Percentiles rank a stretch among this genome's conserved stretches.
Conservation (phyloP, 2,888 invertebrate species). For the Nephrotoma flavescens region DNA sequence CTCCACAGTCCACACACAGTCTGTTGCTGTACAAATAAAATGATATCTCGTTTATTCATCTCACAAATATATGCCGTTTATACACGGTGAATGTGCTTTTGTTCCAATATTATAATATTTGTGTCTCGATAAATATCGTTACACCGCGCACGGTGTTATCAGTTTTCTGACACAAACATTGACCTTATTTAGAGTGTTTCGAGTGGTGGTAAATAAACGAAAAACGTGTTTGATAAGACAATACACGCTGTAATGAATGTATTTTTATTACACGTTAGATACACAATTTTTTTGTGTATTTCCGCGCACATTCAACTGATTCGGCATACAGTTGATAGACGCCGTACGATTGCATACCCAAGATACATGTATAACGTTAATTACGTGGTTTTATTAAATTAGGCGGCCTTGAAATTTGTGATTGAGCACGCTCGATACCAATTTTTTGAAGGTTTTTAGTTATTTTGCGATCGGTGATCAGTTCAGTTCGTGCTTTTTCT, state of each 20-base stretch:
- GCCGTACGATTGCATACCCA: not conserved
- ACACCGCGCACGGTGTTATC: not conserved
- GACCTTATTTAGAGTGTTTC: not conserved
- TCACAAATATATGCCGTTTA: not conserved
- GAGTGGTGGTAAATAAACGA: not conserved
- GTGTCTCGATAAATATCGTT: not conserved
- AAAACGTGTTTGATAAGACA: not conserved
- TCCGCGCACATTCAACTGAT: not conserved
- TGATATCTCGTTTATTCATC: not conserved
- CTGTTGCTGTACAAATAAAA: not conserved
- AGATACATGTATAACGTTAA: not conserved
- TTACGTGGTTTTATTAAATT: not conserved
- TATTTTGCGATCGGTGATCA: not conserved
- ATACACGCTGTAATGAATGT: not conserved
- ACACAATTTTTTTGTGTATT: not conserved
- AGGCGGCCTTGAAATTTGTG: not conserved
- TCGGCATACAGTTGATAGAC: not conserved
- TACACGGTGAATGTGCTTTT: not conserved
- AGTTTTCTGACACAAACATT: not conserved
- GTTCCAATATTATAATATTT: not conserved
- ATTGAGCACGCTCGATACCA: not conserved
- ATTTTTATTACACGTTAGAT: not conserved
- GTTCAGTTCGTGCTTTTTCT: not conserved
- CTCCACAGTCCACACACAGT: not conserved
- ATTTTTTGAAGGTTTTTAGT: not conserved